These are phyloP conservation scores for Coracias cyanogaster DNA, from an alignment of 2,797 vertebrate genomes.

Conservation along the genomic window DNA sequence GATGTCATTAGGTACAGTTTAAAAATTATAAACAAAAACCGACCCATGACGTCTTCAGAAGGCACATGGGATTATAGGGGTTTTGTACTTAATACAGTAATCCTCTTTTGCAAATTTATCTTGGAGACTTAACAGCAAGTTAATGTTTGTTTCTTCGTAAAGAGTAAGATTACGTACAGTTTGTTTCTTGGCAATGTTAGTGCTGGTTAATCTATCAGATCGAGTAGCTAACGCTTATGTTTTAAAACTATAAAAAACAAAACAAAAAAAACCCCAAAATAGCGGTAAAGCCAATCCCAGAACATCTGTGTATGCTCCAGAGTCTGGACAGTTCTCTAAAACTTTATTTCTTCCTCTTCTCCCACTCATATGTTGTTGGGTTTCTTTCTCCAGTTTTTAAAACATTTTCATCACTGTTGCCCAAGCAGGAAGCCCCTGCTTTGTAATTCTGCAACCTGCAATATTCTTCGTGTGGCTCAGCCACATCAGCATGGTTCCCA, in stretches of 20 bases:
- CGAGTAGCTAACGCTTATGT: neutral
- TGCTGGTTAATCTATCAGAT: neutral
- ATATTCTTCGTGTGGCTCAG: neutral
- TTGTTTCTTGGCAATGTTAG: neutral
- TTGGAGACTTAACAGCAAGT: neutral
- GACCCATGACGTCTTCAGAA: neutral
- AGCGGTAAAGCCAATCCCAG: neutral
- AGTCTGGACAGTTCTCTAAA: neutral
- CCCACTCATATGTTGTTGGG: neutral
- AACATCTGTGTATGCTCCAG: neutral
- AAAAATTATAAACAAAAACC: constrained; percentile 26
- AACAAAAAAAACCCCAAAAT: neutral
- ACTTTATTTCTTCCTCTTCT: neutral
- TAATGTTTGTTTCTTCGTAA: constrained; percentile 13
- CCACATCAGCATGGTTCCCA: neutral
- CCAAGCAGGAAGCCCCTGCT: neutral
- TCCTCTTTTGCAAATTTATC: neutral
- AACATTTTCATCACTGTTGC: neutral
- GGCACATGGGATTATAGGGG: neutral
- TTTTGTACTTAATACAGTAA: neutral
- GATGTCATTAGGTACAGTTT: neutral
- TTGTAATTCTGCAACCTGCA: neutral
- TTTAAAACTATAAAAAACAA: neutral
- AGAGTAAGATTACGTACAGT: neutral
- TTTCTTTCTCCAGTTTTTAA: neutral